A percentile compares a stretch with the other conserved stretches of the same genome.
These are phyloP conservation scores for Paraplagusia blochii DNA, from an alignment of 2,113 vertebrate genomes.

Conservation along the genomic window DNA sequence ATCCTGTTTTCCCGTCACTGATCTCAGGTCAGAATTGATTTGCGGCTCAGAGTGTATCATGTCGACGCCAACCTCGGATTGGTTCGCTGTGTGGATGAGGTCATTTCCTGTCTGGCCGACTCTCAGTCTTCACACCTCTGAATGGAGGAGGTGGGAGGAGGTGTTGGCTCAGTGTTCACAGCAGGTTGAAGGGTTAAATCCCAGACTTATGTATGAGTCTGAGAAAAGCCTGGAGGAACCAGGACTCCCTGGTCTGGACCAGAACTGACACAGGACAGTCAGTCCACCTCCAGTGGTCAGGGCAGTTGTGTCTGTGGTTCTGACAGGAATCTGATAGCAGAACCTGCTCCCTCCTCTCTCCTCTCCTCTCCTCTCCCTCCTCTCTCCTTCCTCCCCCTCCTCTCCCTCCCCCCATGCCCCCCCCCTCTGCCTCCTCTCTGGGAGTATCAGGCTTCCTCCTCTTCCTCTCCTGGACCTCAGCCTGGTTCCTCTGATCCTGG, in stretches of 20 bases:
- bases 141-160: constrained; percentile 5
- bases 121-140: constrained; percentile 31
- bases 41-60: constrained; percentile 17
- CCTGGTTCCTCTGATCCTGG: constrained; percentile 38
- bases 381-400: constrained; percentile 36
- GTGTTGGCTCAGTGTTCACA: constrained; percentile 10
- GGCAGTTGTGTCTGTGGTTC: not conserved
- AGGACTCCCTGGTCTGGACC: not conserved
- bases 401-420: too few species aligned
- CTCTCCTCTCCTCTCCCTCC: not conserved
- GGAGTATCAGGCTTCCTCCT: constrained; percentile 53
- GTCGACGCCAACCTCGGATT: not conserved
- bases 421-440: constrained; percentile 46
- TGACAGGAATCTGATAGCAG: constrained; percentile 18
- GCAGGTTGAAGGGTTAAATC: too few species aligned
- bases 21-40: not conserved
- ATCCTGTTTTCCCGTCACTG: not conserved
- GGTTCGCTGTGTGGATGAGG: constrained; percentile 21
- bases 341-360: constrained; percentile 8
- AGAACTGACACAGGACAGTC: too few species aligned
- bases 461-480: constrained; percentile 26
- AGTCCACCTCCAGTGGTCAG: too few species aligned
- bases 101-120: constrained; percentile 46
- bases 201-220: not conserved
- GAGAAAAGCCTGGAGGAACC: constrained; percentile 5